phyloP scores from a whole-genome alignment of 2,113 vertebrate genomes.

The Scalopus aquaticus region DNA sequence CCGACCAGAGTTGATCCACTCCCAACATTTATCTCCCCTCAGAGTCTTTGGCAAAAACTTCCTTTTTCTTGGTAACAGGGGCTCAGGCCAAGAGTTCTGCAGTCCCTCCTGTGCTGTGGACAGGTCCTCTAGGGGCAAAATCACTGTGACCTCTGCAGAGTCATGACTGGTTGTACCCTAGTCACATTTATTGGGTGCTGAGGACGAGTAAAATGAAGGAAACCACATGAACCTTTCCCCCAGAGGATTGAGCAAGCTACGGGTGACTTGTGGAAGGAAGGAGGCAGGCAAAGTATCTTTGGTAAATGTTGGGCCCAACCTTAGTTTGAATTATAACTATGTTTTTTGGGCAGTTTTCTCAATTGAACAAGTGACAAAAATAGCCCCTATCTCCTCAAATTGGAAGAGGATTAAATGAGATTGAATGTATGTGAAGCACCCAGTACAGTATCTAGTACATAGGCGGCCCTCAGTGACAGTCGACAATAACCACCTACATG shows the following conservation, averaged over 20 bases:
- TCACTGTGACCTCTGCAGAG: not conserved
- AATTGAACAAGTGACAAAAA: not conserved
- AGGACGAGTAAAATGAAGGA: not conserved
- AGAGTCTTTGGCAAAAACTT: conserved; percentile 57
- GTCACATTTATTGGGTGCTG: not conserved
- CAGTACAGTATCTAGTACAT: not conserved
- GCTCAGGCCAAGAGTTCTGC: conserved; percentile 22
- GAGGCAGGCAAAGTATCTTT: not conserved
- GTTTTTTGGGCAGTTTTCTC: not conserved
- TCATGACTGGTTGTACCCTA: not conserved
- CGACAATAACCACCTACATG: no score
- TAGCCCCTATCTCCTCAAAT: not conserved
- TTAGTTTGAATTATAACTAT: not conserved
- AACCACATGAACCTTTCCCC: not conserved
- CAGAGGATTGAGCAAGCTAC: not conserved
- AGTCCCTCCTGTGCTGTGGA: not conserved
- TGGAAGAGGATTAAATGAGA: not conserved
- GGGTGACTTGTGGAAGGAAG: not conserved
- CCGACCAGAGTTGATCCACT: conserved; percentile 60
- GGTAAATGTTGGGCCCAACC: not conserved
- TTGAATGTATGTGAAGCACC: not conserved
- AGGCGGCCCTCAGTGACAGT: not conserved
- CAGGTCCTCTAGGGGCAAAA: not conserved
- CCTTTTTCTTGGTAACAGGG: not conserved
- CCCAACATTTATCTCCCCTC: conserved; percentile 33